Evolutionary conservation across 2,113 vertebrate species (phyloP).

Genomic region (Panurus biarmicus): DNA sequence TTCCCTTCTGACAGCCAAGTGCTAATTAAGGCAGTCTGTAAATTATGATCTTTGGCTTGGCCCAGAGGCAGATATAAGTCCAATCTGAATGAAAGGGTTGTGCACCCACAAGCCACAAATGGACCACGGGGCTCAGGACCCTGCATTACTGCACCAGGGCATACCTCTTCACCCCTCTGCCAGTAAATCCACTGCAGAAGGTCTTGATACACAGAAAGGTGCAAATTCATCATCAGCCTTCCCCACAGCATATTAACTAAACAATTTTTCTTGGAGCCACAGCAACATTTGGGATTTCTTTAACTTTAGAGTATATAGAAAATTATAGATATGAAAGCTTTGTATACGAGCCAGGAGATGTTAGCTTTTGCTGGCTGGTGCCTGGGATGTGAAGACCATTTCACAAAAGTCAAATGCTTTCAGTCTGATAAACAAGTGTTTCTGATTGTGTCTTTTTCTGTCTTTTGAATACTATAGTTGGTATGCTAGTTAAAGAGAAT

Average conservation of each 20-base stretch:
- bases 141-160: not conserved
- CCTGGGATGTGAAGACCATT: not conserved
- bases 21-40: not conserved
- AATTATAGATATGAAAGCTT: not conserved
- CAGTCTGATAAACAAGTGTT: not conserved
- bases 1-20: not conserved
- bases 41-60: not conserved
- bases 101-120: not conserved
- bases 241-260: not conserved
- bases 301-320: not conserved
- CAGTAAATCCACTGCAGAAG: not conserved
- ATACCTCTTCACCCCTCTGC: not conserved
- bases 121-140: accelerated
- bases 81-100: not conserved
- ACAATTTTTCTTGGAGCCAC: not conserved
- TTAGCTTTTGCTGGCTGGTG: not conserved
- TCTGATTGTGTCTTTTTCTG: not conserved
- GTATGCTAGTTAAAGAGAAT: not conserved
- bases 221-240: not conserved
- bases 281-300: not conserved
- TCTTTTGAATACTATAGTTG: not conserved
- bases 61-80: not conserved
- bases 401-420: not conserved
- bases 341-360: not conserved
- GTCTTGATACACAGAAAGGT: not conserved